Base-by-base conservation (phyloP, 2,797 vertebrate species). In the Setipinna tenuifilis region DNA sequence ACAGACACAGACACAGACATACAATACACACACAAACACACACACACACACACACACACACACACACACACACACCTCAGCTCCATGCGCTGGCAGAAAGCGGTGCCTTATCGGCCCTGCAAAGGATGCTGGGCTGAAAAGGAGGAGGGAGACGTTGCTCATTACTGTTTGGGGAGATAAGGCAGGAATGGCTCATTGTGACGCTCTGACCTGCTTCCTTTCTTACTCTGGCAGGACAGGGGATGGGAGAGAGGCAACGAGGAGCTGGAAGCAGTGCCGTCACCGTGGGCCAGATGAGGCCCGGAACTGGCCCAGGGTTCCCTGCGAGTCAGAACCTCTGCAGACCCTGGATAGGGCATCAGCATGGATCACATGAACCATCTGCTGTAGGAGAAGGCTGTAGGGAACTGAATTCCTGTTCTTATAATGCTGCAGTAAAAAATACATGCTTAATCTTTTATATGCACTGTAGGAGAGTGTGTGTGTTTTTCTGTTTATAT, bases 111-210 rank as follows among this genome's bases (percentile, higher is more conserved):
- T 95, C 92, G 86, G 86, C 89, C 87, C 78, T 87, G 71, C 71
- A 91, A 91, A 87, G 88, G 90, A 88, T 88, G 82, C 87, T 75
- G 71, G 78, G 89, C 90, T 91, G 86, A 88, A 65, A 87, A 88
- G 91, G 91, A 92, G 91, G 50, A 0, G 92, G 92, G 87, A 91
- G 88, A 92, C 83, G 89, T 91, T 92, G 89, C 91, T 88, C 89
- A 88, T 92, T 84, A 88, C 89, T 87, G 92, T 91, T 91, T 88
- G 91, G 82, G 84, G 88, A 87, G 85, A 95, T 94, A 94, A 94
- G 87, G 85, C 88, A 86, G 75, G 87, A 86, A 87, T 89, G 89
- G 89, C 85, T 86, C 83, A 86, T 87, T 85, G 90, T 75, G n/a
- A 44, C 16, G 91, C 85, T 89, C 89, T 93, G 87, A 90, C 90